Conservation (phyloP, 2,797 vertebrate species). For the Phataginus tricuspis region DNA sequence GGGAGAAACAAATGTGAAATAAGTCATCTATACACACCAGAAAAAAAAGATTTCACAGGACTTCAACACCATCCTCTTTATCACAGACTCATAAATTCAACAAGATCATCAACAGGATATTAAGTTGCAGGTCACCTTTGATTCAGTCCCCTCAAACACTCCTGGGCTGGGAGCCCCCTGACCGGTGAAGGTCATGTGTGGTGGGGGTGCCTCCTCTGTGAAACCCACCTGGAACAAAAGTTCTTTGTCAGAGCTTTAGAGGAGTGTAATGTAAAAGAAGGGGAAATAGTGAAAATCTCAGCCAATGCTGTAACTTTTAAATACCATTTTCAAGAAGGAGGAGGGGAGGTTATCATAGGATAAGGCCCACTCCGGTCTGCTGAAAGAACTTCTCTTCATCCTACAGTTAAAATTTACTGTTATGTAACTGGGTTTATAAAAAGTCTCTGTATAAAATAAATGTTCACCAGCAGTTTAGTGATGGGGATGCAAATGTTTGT, state of each 20-base stretch:
- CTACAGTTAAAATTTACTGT: conserved; percentile 73
- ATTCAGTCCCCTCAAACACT: conserved; percentile 89
- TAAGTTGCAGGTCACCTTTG: conserved; percentile 91
- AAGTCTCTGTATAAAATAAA: conserved; percentile 36
- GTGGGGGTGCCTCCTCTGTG: conserved; percentile 87
- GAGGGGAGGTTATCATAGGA: neutral
- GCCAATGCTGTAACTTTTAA: conserved; percentile 83
- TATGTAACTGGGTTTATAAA: conserved; percentile 58
- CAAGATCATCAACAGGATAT: conserved; percentile 93
- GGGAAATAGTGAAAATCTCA: conserved; percentile 84
- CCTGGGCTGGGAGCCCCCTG: conserved; percentile 93
- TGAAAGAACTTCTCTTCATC: conserved; percentile 49
- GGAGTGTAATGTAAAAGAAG: conserved; percentile 75
- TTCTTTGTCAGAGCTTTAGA: conserved; percentile 85
- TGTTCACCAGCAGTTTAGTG: neutral
- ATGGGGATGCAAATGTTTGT: neutral
- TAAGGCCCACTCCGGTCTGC: conserved; percentile 22
- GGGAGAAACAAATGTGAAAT: neutral
- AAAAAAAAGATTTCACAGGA: conserved; percentile 30
- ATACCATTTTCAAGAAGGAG: conserved; percentile 58
- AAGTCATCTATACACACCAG: neutral
- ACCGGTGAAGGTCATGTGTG: conserved; percentile 92
- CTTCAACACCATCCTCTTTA: conserved; percentile 77
- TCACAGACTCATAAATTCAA: conserved; percentile 88
- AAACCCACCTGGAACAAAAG: conserved; percentile 90